Evolutionary conservation across 2,113 vertebrate species (phyloP), one percentile per base, ranked within the genome.

Genomic region (Ovis canadensis): DNA sequence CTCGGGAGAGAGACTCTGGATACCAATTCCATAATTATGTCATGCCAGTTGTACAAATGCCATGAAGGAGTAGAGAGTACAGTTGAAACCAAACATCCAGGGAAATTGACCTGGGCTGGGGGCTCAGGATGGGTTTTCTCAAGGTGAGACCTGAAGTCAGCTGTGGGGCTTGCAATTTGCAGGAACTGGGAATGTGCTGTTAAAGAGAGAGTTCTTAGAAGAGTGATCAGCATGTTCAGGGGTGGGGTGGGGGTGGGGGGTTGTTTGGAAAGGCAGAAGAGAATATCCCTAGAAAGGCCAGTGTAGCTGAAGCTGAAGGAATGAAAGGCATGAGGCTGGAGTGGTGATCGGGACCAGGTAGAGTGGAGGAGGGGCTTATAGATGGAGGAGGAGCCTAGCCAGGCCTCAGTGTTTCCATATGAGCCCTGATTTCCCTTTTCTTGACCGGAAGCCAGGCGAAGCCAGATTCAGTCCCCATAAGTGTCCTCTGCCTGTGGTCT

Each of bases 41-140:
- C 48, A 48, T 57, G 80, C 59, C 55, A 52, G n/a, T 27, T 86
- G 55, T 31, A n/a, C 9, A 48, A 60, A 60, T 40, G 78, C 67
- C 55, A 11, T n/a, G 64, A 77, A 50, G 33, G 21, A 17, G 45
- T 33, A 33, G n/a, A 87, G 77, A 57, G 16, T 71, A 43, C 7
- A 27, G 13, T 19, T 29, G 74, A 59, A 59, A 81, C 59, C 83
- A 59, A 45, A 82, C 27, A 55, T 40, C 43, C 45, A 43, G 59
- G 27, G 55, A 92, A 77, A 81, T 23, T 78, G 81, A 14, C 84
- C 50, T 29, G 13, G 88, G 48, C 59, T 80, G 43, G 52, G 50
- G 48, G n/a, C 25, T 89, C 67, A 90, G 86, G 86, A 97, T 52
- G 36, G 50, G n/a, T n/a, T 96, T 86, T 89, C 83, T 95, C 45